phyloP scores from a whole-genome alignment of 2,113 vertebrate species.

The Rhinogobius similis region DNA sequence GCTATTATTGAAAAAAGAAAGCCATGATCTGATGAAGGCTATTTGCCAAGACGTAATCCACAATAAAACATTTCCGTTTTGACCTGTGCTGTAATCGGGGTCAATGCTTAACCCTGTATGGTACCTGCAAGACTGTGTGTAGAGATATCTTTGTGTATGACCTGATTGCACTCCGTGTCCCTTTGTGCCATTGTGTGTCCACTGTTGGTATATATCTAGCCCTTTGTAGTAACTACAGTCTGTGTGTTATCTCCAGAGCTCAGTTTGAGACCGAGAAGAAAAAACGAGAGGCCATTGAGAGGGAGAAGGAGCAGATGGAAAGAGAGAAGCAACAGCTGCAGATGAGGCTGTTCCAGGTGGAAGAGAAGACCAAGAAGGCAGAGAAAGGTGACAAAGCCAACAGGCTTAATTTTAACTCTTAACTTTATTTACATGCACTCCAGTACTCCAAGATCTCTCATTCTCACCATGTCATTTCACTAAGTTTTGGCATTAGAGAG shows the following conservation, averaged over 20 bases:
- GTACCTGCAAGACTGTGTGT: not conserved
- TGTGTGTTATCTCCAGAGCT: conserved; percentile 79
- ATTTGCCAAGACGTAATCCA: no score
- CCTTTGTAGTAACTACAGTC: conserved; percentile 31
- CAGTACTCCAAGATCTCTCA: not conserved
- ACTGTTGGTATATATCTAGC: conserved; percentile 14
- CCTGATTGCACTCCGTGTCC: not conserved
- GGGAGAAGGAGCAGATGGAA: conserved; percentile 91
- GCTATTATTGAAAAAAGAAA: no score
- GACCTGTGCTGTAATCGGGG: not conserved
- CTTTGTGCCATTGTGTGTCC: not conserved
- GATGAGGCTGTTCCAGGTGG: conserved; percentile 86
- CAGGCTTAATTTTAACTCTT: not conserved
- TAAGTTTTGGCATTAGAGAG: no score
- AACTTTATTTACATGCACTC: not conserved
- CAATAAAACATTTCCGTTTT: no score
- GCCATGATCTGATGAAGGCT: no score
- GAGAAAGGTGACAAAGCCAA: conserved; percentile 82
- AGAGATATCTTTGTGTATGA: not conserved
- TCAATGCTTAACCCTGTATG: not conserved
- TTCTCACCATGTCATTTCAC: no score
- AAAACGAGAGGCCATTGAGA: conserved; percentile 87
- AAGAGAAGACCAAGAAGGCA: conserved; percentile 90
- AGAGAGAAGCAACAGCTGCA: conserved; percentile 89
- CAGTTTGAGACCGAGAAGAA: conserved; percentile 92